Evolutionary conservation across 2,888 invertebrate species (phyloP).

Genomic region (Protophormia terraenovae): DNA sequence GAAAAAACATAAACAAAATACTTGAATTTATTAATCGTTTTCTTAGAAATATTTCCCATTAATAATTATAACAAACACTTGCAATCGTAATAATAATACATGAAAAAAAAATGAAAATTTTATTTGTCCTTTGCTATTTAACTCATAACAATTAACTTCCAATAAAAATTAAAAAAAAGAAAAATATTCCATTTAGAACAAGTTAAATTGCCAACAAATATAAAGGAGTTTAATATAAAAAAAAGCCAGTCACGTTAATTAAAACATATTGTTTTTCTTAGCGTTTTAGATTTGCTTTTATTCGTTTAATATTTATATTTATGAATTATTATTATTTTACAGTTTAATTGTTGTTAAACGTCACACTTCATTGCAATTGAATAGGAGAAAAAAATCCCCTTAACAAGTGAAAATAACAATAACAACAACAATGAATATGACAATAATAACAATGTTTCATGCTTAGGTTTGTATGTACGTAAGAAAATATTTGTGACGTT

Average conservation of each 20-base stretch:
- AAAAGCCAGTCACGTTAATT: background rate
- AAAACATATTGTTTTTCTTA: constrained; percentile 2
- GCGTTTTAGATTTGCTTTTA: background rate
- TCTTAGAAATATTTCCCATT: background rate
- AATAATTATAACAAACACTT: background rate
- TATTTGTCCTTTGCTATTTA: constrained; percentile 10
- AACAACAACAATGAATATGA: background rate
- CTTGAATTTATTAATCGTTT: background rate
- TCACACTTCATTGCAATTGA: constrained; percentile 40
- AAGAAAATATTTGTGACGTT: background rate
- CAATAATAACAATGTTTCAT: background rate
- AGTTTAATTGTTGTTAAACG: constrained; percentile 12
- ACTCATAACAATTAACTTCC: constrained; percentile 6
- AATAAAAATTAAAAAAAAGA: too few species aligned
- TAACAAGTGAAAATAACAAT: background rate
- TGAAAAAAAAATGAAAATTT: background rate
- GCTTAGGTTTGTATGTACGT: background rate
- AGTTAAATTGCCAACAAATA: background rate
- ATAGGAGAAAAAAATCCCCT: constrained; percentile 43
- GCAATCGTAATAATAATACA: background rate
- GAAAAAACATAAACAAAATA: background rate
- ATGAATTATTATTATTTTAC: background rate
- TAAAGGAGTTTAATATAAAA: background rate
- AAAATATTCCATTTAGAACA: constrained; percentile 23
- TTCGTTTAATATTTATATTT: background rate